phyloP scores from a whole-genome alignment of 2,797 vertebrate species.

The Pseudochaenichthys georgianus region DNA sequence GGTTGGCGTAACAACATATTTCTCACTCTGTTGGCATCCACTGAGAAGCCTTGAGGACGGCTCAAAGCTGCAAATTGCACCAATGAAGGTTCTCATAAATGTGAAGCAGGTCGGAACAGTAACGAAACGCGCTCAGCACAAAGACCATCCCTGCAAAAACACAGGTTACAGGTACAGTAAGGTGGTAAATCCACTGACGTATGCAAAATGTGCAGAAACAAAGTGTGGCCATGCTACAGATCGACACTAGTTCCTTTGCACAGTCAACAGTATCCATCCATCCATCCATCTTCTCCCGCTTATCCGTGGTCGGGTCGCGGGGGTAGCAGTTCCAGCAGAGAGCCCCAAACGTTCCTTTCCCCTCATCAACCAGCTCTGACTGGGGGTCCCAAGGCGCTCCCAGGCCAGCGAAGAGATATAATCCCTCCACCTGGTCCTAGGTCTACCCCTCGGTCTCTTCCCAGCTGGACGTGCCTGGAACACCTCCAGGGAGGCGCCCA shows the following conservation, averaged over 20 bases:
- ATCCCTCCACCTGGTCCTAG: too few relatives aligned
- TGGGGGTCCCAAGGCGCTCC: too few relatives aligned
- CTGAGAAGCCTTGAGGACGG: constrained; percentile 8
- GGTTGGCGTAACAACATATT: too few relatives aligned
- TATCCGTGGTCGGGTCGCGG: too few relatives aligned
- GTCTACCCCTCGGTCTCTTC: too few relatives aligned
- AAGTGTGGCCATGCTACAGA: constrained; percentile 7
- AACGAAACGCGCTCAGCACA: constrained; percentile 32
- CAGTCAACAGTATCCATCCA: neutral
- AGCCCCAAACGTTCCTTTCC: too few relatives aligned
- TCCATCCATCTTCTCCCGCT: too few relatives aligned
- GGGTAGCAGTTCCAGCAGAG: too few relatives aligned
- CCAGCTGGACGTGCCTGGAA: too few relatives aligned
- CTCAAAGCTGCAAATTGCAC: neutral
- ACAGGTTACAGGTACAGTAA: constrained; percentile 15
- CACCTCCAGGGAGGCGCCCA: too few relatives aligned
- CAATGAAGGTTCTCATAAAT: constrained; percentile 4
- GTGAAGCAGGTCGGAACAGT: neutral
- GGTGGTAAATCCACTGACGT: neutral
- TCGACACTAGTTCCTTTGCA: neutral
- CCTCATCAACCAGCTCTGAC: too few relatives aligned
- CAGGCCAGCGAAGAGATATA: too few relatives aligned
- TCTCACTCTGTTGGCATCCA: neutral
- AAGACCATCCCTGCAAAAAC: neutral
- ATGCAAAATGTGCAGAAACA: neutral